phyloP scores from a whole-genome alignment of 2,797 vertebrate genomes.

The Crypturellus tataupa region DNA sequence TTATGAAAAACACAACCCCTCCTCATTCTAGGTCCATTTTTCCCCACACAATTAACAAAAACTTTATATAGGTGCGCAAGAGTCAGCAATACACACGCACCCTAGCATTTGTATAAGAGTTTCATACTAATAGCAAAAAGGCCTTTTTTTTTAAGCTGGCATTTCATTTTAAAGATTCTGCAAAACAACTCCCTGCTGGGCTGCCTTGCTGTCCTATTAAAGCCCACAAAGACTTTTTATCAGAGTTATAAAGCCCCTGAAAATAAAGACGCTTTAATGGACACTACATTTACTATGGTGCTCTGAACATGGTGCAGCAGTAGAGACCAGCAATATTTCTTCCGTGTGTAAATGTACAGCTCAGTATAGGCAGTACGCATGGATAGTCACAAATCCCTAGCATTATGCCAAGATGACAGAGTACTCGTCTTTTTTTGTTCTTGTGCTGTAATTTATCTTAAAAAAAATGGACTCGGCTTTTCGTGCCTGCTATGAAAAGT shows the following conservation, averaged over 20 bases:
- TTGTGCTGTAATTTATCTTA: slow-evolving; percentile 70
- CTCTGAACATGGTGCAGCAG: slow-evolving; percentile 23
- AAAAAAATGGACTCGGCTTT: slow-evolving; percentile 61
- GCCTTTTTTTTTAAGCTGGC: not conserved
- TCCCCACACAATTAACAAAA: not conserved
- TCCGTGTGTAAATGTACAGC: slow-evolving; percentile 22
- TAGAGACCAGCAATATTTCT: slow-evolving; percentile 53
- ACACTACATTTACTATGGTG: slow-evolving; percentile 38
- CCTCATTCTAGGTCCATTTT: not conserved
- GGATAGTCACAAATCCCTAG: slow-evolving; percentile 61
- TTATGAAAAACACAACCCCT: not conserved
- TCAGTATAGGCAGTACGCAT: slow-evolving; percentile 8
- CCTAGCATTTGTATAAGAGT: not conserved
- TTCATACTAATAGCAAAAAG: not conserved
- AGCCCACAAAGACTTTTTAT: slow-evolving; percentile 27
- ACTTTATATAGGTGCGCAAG: not conserved
- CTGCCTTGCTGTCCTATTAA: not conserved
- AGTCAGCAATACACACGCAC: rapidly evolving
- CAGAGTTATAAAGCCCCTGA: slow-evolving; percentile 36
- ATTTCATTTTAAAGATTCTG: not conserved
- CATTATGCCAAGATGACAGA: slow-evolving; percentile 76
- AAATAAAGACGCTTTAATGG: slow-evolving; percentile 59
- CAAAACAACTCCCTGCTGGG: not conserved
- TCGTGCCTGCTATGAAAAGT: slow-evolving; percentile 37
- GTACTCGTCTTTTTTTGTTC: slow-evolving; percentile 75